phyloP scores from a whole-genome alignment of 2,888 invertebrate species.

The Sarcophaga rosellei region DNA sequence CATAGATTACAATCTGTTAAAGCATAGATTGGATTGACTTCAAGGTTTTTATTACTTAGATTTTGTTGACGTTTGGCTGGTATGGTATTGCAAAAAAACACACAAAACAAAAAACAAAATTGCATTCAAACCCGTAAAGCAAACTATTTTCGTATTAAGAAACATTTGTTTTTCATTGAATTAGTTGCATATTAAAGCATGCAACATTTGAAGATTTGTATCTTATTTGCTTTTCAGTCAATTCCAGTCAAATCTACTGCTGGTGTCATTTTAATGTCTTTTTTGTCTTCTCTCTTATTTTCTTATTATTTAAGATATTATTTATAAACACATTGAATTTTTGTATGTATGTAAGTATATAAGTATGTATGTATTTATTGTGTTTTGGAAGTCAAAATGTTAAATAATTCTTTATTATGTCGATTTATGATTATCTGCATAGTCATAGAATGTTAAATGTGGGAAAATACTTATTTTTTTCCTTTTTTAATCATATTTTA shows the following conservation, averaged over 20 bases:
- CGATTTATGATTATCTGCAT: slow-evolving; percentile 61
- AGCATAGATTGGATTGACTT: slow-evolving; percentile 68
- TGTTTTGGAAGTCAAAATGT: slow-evolving; percentile 55
- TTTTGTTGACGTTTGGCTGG: slow-evolving; percentile 58
- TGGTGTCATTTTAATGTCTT: slow-evolving; percentile 64
- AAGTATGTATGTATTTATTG: neutral
- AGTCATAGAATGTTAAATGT: slow-evolving; percentile 60
- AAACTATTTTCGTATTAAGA: slow-evolving; percentile 29
- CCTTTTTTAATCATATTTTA: slow-evolving; percentile 30
- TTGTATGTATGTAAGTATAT: neutral
- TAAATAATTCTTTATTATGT: slow-evolving; percentile 65
- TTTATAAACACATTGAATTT: slow-evolving; percentile 10
- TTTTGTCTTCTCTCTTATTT: slow-evolving; percentile 10
- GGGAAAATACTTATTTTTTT: slow-evolving; percentile 49
- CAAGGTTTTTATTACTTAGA: slow-evolving; percentile 64
- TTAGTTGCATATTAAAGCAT: slow-evolving; percentile 65
- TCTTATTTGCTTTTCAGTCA: slow-evolving; percentile 66
- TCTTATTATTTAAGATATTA: neutral
- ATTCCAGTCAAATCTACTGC: slow-evolving; percentile 57
- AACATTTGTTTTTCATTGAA: slow-evolving; percentile 62
- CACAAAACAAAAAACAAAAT: slow-evolving; percentile 38
- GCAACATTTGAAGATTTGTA: slow-evolving; percentile 66
- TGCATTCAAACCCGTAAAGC: neutral
- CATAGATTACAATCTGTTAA: slow-evolving; percentile 65
- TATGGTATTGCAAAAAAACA: slow-evolving; percentile 34